Percentiles rank a stretch among this genome's conserved stretches.
phyloP scores from a whole-genome alignment of 2,888 invertebrate genomes.

The Hypercompe scribonia region DNA sequence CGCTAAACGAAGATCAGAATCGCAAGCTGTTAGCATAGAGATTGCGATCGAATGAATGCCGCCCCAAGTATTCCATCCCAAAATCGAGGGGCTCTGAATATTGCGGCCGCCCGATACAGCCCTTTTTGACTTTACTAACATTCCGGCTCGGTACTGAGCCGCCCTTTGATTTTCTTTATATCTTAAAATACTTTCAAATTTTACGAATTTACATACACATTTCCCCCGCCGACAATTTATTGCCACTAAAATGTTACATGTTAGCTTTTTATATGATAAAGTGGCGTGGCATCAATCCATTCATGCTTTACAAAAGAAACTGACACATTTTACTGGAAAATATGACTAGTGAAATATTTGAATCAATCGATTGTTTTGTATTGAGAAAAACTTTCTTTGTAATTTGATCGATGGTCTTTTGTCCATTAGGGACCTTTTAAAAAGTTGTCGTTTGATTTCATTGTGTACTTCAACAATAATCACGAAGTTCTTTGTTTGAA shows the following conservation, averaged over 20 bases:
- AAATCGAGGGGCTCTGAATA: slow-evolving; percentile 81
- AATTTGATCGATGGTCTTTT: slow-evolving; percentile 84
- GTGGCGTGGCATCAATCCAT: slow-evolving; percentile 58
- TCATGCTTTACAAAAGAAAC: slow-evolving; percentile 57
- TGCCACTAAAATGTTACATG: slow-evolving; percentile 56
- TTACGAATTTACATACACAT: slow-evolving; percentile 59
- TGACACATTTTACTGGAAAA: slow-evolving; percentile 69
- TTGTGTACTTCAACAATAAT: slow-evolving; percentile 78
- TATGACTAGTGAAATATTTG: slow-evolving; percentile 67
- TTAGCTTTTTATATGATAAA: slow-evolving; percentile 54
- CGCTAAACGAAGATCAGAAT: slow-evolving; percentile 87
- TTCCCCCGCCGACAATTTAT: slow-evolving; percentile 53
- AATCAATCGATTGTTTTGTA: slow-evolving; percentile 77
- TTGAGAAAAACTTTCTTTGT: slow-evolving; percentile 81
- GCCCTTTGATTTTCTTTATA: slow-evolving; percentile 77
- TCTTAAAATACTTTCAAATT: slow-evolving; percentile 68
- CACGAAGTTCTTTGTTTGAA: slow-evolving; percentile 69
- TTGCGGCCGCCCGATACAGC: slow-evolving; percentile 80
- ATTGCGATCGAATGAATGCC: slow-evolving; percentile 86
- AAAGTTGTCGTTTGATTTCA: slow-evolving; percentile 83
- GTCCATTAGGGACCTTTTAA: slow-evolving; percentile 83
- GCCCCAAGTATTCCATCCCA: slow-evolving; percentile 83
- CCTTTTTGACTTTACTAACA: slow-evolving; percentile 78
- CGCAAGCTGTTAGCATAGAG: slow-evolving; percentile 87
- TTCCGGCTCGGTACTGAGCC: slow-evolving; percentile 72